These are phyloP conservation scores for Ranitomeya imitator DNA, from an alignment of 2,113 vertebrate species.

Conservation along the genomic window DNA sequence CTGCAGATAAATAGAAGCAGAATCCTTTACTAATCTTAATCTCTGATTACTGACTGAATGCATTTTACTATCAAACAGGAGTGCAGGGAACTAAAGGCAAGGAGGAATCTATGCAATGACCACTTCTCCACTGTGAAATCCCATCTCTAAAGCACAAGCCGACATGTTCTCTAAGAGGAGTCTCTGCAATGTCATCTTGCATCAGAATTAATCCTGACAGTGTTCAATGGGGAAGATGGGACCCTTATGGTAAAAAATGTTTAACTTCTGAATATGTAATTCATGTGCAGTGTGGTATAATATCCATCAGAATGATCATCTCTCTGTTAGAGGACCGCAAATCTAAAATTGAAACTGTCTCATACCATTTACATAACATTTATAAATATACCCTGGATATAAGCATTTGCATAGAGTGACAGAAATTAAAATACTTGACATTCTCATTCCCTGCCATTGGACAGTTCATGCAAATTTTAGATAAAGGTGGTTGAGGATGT, in stretches of 20 bases:
- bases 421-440: constrained; percentile 27
- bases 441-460: neutral
- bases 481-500: neutral
- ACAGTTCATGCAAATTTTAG: constrained; percentile 9
- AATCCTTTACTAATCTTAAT: constrained; percentile 66
- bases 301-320: neutral
- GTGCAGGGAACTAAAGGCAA: constrained; percentile 67
- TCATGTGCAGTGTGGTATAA: neutral
- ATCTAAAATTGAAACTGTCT: neutral
- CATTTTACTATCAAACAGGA: constrained; percentile 71
- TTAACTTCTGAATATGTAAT: constrained; percentile 12
- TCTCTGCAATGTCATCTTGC: neutral
- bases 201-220: constrained; percentile 19
- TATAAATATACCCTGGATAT: constrained; percentile 3
- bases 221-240: neutral
- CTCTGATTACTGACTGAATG: constrained; percentile 71
- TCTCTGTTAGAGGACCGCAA: neutral
- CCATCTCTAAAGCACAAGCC: neutral
- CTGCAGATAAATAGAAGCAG: constrained; percentile 40
- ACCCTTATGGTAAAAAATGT: constrained; percentile 34
- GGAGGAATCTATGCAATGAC: constrained; percentile 59
- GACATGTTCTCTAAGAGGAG: neutral
- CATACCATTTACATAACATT: neutral
- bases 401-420: constrained; percentile 9
- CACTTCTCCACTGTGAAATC: constrained; percentile 53